phyloP scores from a whole-genome alignment of 2,113 vertebrate species.

The Bubo blakistoni region DNA sequence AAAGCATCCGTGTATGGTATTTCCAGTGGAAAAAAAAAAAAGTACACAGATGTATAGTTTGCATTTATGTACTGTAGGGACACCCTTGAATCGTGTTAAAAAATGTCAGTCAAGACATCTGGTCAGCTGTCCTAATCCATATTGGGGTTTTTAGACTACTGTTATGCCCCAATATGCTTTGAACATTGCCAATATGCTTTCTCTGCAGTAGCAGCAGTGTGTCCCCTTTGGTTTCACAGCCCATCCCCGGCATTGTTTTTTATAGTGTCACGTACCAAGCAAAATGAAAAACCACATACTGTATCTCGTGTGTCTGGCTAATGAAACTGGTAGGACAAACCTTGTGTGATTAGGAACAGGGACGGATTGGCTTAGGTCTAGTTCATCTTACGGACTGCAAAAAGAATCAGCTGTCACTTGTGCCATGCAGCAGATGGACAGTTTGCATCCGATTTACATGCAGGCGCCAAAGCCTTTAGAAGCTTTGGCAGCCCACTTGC shows the following conservation, averaged over 20 bases:
- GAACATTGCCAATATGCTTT: conserved; percentile 84
- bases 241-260: conserved; percentile 73
- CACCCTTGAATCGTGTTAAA: conserved; percentile 76
- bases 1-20: conserved; percentile 52
- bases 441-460: conserved; percentile 83
- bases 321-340: conserved; percentile 79
- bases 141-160: conserved; percentile 81
- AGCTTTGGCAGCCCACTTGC: conserved; percentile 80
- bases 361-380: conserved; percentile 79
- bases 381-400: conserved; percentile 82
- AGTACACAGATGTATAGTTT: conserved; percentile 77
- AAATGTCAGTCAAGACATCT: conserved; percentile 85
- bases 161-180: conserved; percentile 85
- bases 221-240: conserved; percentile 77
- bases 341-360: conserved; percentile 77
- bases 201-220: conserved; percentile 78
- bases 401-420: conserved; percentile 84
- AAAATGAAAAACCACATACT: conserved; percentile 77
- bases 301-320: conserved; percentile 79
- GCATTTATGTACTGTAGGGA: conserved; percentile 77
- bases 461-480: conserved; percentile 84
- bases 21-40: conserved; percentile 65
- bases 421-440: conserved; percentile 86
- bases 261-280: conserved; percentile 73
- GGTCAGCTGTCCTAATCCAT: conserved; percentile 83